Base-by-base conservation (phyloP, 2,888 invertebrate species). In the Clistopyga incitator region DNA sequence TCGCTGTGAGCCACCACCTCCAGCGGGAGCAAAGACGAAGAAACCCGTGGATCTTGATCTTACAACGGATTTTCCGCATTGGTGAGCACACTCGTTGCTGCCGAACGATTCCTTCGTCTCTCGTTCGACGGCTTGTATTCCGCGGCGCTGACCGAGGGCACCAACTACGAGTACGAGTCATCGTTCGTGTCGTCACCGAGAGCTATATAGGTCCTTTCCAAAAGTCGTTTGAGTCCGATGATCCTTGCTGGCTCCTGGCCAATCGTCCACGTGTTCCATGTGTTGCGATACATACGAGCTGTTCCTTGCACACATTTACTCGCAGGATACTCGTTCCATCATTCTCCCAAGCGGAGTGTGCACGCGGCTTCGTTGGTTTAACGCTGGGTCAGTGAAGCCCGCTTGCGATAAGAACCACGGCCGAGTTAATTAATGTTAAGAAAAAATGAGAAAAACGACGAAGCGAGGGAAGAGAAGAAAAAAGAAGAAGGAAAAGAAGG, bases 341-440 rank as follows among this genome's bases (percentile, higher is more conserved):
- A 13, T 15, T 50, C 29, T 61, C 29, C 18, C 23, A 25, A 18
- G 47, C 11, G 45, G 18, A 56, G 74, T 72, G 61, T 81, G 61
- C 18, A 71, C 42, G 74, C 56, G 50, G 78, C 56, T 78, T 74
- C 56, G 83, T 79, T 86, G 87, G 85, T 84, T 87, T 85, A 85
- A 86, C 84, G 81, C 76, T 82, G 87, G 85, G 86, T 86, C 86
- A 83, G 87, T 78, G 81, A 84, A 88, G 86, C 70, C 77, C 74
- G 81, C 61, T 74, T 74, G 82, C 88, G 91, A 91, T 91, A 91
- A 91, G 89, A 78, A 38, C 85, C 80, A 42, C 71, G 87, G 81
- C 83, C 84, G 87, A 90, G 91, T 92, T 92, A 92, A 92, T 92
- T 92, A 92, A 92, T 91, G 92, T 90, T 85, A 84, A 85, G 88